Evolutionary conservation across 2,888 invertebrate species (phyloP), one percentile per base, ranked within the genome.

Genomic region (Drosophila trichaetosa): DNA sequence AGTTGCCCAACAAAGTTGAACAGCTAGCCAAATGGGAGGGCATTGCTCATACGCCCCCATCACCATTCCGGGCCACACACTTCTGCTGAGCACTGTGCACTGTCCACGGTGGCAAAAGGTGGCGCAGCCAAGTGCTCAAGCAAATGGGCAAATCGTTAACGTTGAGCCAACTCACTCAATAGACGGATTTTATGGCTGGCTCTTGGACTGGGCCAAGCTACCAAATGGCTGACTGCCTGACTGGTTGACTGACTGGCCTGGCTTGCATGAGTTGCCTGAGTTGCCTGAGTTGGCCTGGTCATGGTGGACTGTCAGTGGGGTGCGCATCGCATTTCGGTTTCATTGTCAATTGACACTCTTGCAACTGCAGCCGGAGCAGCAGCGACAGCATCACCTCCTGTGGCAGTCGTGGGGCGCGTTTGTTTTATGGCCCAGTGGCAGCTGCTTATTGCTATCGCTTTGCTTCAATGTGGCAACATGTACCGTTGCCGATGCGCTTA

Each of bases 301-400:
- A 29, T 27, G 56, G 40, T 33, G 36, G 36, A 27, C 27, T 60
- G 54, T 64, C 53, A 33, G 67, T 18, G 33, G n/a, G 48, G n/a
- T 29, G 65, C 57, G 64, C 66, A 66, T 78, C 69, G 71, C 72
- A 83, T 87, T 85, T 87, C 72, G 78, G 78, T 75, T 89, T 87
- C 87, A 87, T 85, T 89, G 87, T 89, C 87, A 87, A 87, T 89
- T 87, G 87, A 89, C 87, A 87, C 87, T 89, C 79, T 83, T 89
- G 69, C 70, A 75, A 49, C 67, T 53, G 40, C 29, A 27, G 7
- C 40, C 11, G n/a, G 11, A 49, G 58, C 38, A 21, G 49, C 18
- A 33, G 52, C 36, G 27, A 13, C 62, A 46, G 34, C 13, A 16
- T 10, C 54, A 54, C 42, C 59, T 46, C 48, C 29, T 54, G n/a